phyloP scores from a whole-genome alignment of 2,888 invertebrate species.

The Ichneumoninae sp. region DNA sequence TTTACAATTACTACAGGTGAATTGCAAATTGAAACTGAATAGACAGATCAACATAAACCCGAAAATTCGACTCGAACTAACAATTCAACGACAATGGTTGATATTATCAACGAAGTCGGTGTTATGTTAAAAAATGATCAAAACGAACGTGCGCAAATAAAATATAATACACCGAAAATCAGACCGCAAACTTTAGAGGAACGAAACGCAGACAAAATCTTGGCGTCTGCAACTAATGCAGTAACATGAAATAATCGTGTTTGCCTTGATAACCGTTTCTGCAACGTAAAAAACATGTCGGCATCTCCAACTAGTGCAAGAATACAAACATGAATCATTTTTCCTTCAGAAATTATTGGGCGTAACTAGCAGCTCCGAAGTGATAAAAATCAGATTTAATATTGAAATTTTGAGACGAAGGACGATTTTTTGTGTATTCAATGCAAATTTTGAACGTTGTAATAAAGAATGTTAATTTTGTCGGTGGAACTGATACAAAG shows the following conservation, averaged over 20 bases:
- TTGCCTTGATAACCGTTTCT: too few species aligned
- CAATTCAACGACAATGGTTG: background rate
- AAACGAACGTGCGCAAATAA: background rate
- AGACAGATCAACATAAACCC: background rate
- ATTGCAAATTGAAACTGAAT: background rate
- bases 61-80: background rate
- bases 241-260: background rate
- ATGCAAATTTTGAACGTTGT: too few species aligned
- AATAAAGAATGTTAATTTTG: too few species aligned
- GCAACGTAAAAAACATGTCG: too few species aligned
- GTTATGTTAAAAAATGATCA: background rate
- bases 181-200: constrained; percentile 15
- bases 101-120: constrained; percentile 2
- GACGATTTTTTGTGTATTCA: too few species aligned
- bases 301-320: background rate
- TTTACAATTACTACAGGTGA: background rate
- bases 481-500: too few species aligned
- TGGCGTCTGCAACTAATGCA: background rate
- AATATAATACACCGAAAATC: background rate
- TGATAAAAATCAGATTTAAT: too few species aligned
- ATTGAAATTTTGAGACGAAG: too few species aligned
- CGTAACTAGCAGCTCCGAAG: too few species aligned
- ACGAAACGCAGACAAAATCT: too few species aligned
- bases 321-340: too few species aligned
- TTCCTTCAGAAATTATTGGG: too few species aligned